Base-by-base conservation (phyloP, 2,888 invertebrate species). In the Lasioglossum figueresi region DNA sequence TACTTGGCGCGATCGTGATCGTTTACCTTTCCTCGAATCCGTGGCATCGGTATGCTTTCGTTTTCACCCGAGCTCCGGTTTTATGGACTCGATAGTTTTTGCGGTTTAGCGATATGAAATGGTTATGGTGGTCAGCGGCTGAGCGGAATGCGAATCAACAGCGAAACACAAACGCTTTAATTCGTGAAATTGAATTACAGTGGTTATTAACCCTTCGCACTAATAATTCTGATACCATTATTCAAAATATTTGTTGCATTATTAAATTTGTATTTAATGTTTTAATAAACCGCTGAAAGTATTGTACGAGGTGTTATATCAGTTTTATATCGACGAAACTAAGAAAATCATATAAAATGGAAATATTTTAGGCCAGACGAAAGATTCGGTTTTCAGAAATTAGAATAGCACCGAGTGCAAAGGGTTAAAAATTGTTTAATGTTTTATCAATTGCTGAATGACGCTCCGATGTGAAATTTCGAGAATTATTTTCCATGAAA, bases 1-100 rank as follows among this genome's bases (percentile, higher is more conserved):
- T 79, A 79, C 84, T 79, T 48, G 71, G 43, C 14, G 48, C 72
- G 75, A 79, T 79, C 78, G 72, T 79, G 79, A 76, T 75, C 76
- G 79, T 66, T 83, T 83, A 74, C 56, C n/a, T 75, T 84, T 16
- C 37, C 34, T 14, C 27, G 43, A 14, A 40, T n/a, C 52, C 52
- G 19, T 6, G 43, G 31, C 70, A 10, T 10, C 40, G 14, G 40
- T 40, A 40, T 23, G 78, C 59, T 74, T 70, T 78, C 63, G 43
- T n/a, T 75, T 74, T 48, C 66, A n/a, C 34, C 40, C 37, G 68
- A 56, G 45, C 66, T 27, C 31, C 48, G 74, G n/a, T 40, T 43
- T 40, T 37, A 40, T 23, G 70, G 14, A 34, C 71, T 5, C 16
- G 40, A 48, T 79, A n/a, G 27, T 56, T 8, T 63, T 27, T 63